Evolutionary conservation across 1,140 invertebrate genomes (phyloP), one percentile per base, ranked within the genome.

Genomic region (Acromyrmex heyeri): DNA sequence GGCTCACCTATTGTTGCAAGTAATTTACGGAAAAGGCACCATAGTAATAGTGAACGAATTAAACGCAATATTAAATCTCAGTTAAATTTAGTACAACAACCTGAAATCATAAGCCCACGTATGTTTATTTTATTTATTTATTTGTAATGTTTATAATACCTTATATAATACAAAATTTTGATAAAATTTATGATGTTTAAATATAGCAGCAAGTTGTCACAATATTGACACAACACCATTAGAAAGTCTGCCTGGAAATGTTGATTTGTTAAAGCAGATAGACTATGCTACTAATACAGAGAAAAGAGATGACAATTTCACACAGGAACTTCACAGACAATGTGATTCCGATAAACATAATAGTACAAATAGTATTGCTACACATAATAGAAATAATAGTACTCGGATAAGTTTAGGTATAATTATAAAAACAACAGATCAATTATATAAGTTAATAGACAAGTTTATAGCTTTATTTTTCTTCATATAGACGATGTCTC

Each of bases 221-320:
- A 93, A 85, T 14, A 62, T 92, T 18, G 95, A 95, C 85, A 91
- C 94, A 65, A 95, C 94, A 16, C 93, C 91, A 14, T 86, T 94
- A 24, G 93, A 95, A 90, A 95, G 91, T 86, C 88, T 95, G 82
- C 94, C 94, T 44, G 94, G 94, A 21, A 86, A 95, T 86, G 73
- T 77, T 21, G 78, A 88, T 3, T 61, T 34, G 7, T 65, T 48
- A 5, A 86, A 88, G 14, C 76, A 62, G n/a, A 0, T 55, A 7
- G 70, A 83, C 16, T 62, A 18, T 48, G 8, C 0, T 3, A 18
- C 5, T n/a, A 12, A 59, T 6, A 21, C 6, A 1, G 78, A 83
- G 44, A 86, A 75, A 18, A 76, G 27, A 4, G 34, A 34, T 14
- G 72, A 53, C 14, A 86, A n/a, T 24, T 16, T 30, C 24, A 7